These are phyloP conservation scores for Melanostoma scalare DNA, from an alignment of 2,888 invertebrate species.

Conservation along the genomic window DNA sequence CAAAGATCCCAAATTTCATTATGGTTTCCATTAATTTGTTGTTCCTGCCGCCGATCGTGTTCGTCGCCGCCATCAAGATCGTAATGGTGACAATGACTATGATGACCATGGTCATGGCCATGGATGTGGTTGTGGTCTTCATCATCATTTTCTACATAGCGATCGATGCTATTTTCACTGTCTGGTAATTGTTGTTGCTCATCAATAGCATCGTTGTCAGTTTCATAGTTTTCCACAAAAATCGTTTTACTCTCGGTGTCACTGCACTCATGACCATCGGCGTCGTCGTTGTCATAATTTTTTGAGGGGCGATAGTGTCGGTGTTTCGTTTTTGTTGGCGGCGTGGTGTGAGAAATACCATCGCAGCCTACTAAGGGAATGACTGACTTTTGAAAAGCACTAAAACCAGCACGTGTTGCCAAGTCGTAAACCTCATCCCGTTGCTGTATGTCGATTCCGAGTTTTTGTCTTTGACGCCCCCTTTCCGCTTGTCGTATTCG, in stretches of 20 bases:
- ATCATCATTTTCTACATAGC: neutral
- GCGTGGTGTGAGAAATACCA: too few species aligned
- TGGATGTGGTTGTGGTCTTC: neutral
- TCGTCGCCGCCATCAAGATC: neutral
- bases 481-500: constrained; percentile 73
- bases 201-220: constrained; percentile 14
- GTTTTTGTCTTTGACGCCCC: constrained; percentile 58
- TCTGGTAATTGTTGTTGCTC: constrained; percentile 2
- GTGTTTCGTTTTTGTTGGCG: too few species aligned
- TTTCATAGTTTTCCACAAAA: constrained; percentile 48
- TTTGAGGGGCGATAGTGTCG: neutral
- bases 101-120: too few species aligned
- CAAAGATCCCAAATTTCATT: constrained; percentile 51
- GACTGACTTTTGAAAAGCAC: constrained; percentile 15
- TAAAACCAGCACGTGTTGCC: neutral
- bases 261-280: constrained; percentile 29
- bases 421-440: too few species aligned
- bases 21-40: constrained; percentile 17
- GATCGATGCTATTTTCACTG: constrained; percentile 12
- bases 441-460: too few species aligned
- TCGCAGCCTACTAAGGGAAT: constrained; percentile 21
- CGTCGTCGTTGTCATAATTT: neutral
- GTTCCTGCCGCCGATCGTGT: neutral
- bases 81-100: neutral
- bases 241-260: constrained; percentile 61